These are phyloP conservation scores for Andrena flavipes DNA, from an alignment of 2,888 invertebrate species.

Conservation along the genomic window DNA sequence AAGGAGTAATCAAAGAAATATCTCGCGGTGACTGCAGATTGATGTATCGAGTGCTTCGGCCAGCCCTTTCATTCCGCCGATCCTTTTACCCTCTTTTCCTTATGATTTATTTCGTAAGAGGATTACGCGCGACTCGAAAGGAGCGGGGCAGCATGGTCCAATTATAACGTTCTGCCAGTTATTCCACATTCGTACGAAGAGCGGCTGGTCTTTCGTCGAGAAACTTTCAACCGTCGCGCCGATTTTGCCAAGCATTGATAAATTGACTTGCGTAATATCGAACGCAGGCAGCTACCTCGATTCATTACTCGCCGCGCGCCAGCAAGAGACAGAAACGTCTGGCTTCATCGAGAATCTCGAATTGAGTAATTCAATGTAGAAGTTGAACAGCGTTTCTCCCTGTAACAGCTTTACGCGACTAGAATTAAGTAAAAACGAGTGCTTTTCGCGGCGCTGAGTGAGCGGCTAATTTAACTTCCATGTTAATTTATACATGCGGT, in stretches of 20 bases:
- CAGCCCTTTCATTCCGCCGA: slow-evolving; percentile 33
- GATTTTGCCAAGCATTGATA: slow-evolving; percentile 55
- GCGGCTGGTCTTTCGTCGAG: slow-evolving; percentile 29
- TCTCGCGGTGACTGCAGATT: slow-evolving; percentile 45
- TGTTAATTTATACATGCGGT: slow-evolving; percentile 7
- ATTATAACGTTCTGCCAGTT: slow-evolving; percentile 40
- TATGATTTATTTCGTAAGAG: slow-evolving; percentile 57
- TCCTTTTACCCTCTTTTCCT: slow-evolving; percentile 43
- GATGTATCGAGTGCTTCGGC: slow-evolving; percentile 42
- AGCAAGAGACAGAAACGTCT: background rate
- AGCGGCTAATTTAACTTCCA: slow-evolving; percentile 17
- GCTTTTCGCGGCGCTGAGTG: background rate
- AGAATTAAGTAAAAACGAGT: background rate
- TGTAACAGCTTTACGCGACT: background rate
- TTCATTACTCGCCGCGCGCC: slow-evolving; percentile 19
- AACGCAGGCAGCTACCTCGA: slow-evolving; percentile 7
- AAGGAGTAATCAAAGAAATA: slow-evolving; percentile 49
- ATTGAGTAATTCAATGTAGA: slow-evolving; percentile 28
- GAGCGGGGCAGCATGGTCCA: slow-evolving; percentile 11
- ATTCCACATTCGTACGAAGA: slow-evolving; percentile 55
- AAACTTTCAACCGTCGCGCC: slow-evolving; percentile 45
- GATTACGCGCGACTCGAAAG: slow-evolving; percentile 26
- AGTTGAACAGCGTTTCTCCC: background rate
- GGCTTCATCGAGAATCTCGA: background rate
- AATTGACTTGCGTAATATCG: slow-evolving; percentile 53